phyloP scores from a whole-genome alignment of 2,797 vertebrate genomes.

The Malacoctenus gilli region DNA sequence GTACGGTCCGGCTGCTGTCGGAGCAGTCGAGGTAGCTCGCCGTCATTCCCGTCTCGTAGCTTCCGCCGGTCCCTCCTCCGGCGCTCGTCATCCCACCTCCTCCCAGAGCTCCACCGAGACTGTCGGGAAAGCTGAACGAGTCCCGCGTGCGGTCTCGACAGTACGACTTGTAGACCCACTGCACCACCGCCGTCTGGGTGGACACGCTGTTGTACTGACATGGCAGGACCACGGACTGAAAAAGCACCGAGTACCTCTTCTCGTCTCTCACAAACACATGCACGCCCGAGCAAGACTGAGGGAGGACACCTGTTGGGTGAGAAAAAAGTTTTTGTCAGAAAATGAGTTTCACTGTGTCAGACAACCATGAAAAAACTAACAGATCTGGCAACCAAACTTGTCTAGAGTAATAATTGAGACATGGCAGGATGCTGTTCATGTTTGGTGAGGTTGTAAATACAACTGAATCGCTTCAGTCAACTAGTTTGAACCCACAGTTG shows the following conservation, averaged over 20 bases:
- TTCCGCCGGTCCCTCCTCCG: constrained; percentile 10
- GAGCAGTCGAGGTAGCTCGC: constrained; percentile 86
- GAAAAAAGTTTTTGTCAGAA: no score
- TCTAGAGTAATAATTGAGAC: no score
- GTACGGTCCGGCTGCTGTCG: constrained; percentile 90
- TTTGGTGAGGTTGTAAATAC: no score
- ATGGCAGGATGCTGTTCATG: no score
- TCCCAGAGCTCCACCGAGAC: constrained; percentile 37
- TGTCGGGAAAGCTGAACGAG: constrained; percentile 78
- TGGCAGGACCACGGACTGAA: constrained; percentile 89
- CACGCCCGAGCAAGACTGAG: constrained; percentile 72
- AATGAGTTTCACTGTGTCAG: no score
- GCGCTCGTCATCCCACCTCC: constrained; percentile 47
- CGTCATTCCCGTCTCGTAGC: constrained; percentile 78
- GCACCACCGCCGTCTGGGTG: constrained; percentile 87
- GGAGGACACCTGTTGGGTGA: constrained; percentile 56
- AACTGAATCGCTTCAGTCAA: no score
- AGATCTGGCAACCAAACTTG: no score
- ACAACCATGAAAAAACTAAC: no score
- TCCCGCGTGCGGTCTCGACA: constrained; percentile 90
- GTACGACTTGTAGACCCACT: constrained; percentile 95
- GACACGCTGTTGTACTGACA: constrained; percentile 91
- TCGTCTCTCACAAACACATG: constrained; percentile 88
- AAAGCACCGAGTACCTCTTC: constrained; percentile 88
- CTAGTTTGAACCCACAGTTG: no score